These are phyloP conservation scores for Lampris megalopsis DNA, from an alignment of 2,113 vertebrate species.

Conservation along the genomic window DNA sequence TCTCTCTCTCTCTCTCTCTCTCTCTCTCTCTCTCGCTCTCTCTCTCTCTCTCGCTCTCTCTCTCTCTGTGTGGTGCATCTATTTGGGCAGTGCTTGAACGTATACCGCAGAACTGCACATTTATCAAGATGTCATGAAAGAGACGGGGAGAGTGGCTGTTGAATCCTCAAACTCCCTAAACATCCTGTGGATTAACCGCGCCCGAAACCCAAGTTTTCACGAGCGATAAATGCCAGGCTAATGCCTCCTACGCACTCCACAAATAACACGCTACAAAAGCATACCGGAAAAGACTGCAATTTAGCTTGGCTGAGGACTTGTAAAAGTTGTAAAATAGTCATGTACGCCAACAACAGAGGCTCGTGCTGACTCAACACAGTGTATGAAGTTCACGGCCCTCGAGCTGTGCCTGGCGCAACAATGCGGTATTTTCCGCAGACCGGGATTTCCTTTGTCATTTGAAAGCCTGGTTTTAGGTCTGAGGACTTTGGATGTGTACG, in stretches of 20 bases:
- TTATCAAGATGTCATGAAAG: background rate
- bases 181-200: background rate
- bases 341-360: background rate
- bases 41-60: too few relatives aligned
- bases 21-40: too few relatives aligned
- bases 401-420: background rate
- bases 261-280: conserved; percentile 4
- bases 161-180: background rate
- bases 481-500: conserved; percentile 20
- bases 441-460: background rate
- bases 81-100: background rate
- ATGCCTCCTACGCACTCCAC: background rate
- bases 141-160: background rate
- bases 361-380: background rate
- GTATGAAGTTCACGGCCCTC: conserved; percentile 1
- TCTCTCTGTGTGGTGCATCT: background rate
- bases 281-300: background rate
- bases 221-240: background rate
- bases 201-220: background rate
- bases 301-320: background rate
- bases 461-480: conserved; percentile 30
- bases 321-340: background rate
- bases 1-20: too few relatives aligned
- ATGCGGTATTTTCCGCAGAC: conserved; percentile 8
- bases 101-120: background rate